phyloP scores from a whole-genome alignment of 2,888 invertebrate genomes.

The Pemphredon lugubris region DNA sequence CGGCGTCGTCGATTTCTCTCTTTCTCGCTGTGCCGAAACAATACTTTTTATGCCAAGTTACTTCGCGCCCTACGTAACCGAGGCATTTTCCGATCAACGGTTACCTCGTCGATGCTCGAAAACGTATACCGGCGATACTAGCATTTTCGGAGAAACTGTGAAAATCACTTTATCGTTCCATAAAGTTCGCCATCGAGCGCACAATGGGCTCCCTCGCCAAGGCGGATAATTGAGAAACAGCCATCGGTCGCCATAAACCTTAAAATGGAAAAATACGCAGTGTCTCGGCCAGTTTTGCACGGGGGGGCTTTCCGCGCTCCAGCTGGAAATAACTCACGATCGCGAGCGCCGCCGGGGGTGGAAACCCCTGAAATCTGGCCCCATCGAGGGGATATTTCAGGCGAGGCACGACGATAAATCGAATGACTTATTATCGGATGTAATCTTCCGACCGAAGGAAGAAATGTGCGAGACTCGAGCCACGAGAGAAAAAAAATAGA shows the following conservation, averaged over 20 bases:
- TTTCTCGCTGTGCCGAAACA: too few species aligned
- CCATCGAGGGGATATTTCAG: slow-evolving; percentile 56
- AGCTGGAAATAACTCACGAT: slow-evolving; percentile 62
- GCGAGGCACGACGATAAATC: slow-evolving; percentile 53
- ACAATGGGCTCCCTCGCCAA: slow-evolving; percentile 1
- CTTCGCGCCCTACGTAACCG: too few species aligned
- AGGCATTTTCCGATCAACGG: too few species aligned
- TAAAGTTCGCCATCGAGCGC: not conserved
- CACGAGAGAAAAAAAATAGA: slow-evolving; percentile 30
- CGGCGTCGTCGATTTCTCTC: too few species aligned
- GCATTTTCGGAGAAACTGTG: too few species aligned
- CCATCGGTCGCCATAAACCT: slow-evolving; percentile 66
- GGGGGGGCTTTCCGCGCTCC: slow-evolving; percentile 52
- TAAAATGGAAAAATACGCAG: slow-evolving; percentile 69
- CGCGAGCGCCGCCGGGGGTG: slow-evolving; percentile 27
- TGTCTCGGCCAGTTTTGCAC: slow-evolving; percentile 63
- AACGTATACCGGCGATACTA: too few species aligned
- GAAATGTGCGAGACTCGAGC: slow-evolving; percentile 53
- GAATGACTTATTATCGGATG: slow-evolving; percentile 60
- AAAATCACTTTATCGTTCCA: too few species aligned
- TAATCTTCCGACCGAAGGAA: slow-evolving; percentile 55
- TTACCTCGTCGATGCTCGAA: too few species aligned
- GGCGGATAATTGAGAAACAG: slow-evolving; percentile 73
- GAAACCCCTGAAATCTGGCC: slow-evolving; percentile 48
- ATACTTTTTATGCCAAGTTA: too few species aligned